Evolutionary conservation across 2,113 vertebrate genomes (phyloP), one percentile per base, ranked within the genome.

Genomic region (Hirundichthys speculiger): DNA sequence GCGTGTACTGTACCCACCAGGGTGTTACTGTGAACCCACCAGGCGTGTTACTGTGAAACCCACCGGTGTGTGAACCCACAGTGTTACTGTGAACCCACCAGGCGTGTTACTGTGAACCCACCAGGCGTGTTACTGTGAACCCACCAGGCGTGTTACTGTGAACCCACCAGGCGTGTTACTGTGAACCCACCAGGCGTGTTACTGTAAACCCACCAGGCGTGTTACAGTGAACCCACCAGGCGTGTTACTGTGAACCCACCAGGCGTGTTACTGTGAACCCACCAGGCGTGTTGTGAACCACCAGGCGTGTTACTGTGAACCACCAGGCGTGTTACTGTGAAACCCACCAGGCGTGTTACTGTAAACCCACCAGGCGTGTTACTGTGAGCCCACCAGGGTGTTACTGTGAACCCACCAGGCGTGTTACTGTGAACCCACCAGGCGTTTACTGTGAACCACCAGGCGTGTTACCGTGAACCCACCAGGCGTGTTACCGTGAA

Each of bases 131-230:
- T n/a, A 0, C 2, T 56, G 18, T 18, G 16, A 43, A 34, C 57
- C 57, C 13, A n/a, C 60, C 8, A 48, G 13, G 46, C 51, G 57
- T 52, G 64, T n/a, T n/a, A 0, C 2, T 56, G 18, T 18, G 16
- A 43, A 34, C 57, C 57, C 13, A n/a, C 60, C 8, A 48, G 13
- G 46, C 51, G 57, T 52, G 64, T n/a, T n/a, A 0, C 2, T 56
- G 18, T 18, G 16, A 43, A 34, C 57, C 57, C 13, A n/a, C 60
- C 8, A 48, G 13, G 46, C 51, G 57, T 52, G 64, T n/a, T n/a
- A 0, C 2, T 56, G 18, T 18, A 15, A 43, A 34, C 57, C 57
- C 13, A n/a, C 60, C 8, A 48, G 13, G 46, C 51, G 57, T 52
- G 64, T n/a, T n/a, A n/a, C n/a, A n/a, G n/a, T n/a, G n/a, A n/a